A percentile compares a stretch with the other conserved stretches of the same genome.
These are phyloP conservation scores for Malthinus seriepunctatus DNA, from an alignment of 2,888 invertebrate genomes.

Conservation along the genomic window DNA sequence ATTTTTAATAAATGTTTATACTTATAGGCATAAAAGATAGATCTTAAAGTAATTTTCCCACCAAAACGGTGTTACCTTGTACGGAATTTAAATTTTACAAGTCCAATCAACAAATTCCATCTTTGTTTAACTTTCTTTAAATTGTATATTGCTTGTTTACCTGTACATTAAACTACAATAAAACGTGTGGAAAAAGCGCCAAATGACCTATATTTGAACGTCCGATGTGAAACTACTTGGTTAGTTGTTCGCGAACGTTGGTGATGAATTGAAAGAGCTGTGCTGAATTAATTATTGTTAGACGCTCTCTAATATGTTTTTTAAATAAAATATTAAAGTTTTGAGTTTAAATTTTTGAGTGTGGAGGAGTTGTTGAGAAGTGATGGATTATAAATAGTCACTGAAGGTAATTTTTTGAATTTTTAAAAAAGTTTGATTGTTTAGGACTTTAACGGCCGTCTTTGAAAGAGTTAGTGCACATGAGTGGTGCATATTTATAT, in stretches of 20 bases:
- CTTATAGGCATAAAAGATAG: not conserved
- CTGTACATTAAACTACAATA: slow-evolving; percentile 7
- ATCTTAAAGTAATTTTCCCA: slow-evolving; percentile 1
- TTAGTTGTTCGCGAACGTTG: slow-evolving; percentile 18
- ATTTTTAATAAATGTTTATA: not conserved
- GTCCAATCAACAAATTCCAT: slow-evolving; percentile 6
- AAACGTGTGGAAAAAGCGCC: slow-evolving; percentile 18
- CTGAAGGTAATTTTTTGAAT: not conserved
- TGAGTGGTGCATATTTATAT: no score
- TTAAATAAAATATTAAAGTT: no score
- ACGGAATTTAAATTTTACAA: slow-evolving; percentile 8
- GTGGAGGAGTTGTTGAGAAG: not conserved
- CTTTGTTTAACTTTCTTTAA: slow-evolving; percentile 6
- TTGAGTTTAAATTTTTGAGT: no score
- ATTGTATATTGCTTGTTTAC: not conserved
- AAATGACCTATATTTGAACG: slow-evolving; percentile 27
- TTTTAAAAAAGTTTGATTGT: no score
- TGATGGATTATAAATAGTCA: slow-evolving; percentile 3
- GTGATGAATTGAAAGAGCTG: slow-evolving; percentile 2
- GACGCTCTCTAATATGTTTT: no score
- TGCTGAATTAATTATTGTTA: no score
- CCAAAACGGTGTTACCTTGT: slow-evolving; percentile 9
- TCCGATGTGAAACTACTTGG: slow-evolving; percentile 18
- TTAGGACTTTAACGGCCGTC: no score
- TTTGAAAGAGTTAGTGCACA: no score